phyloP scores from a whole-genome alignment of 2,113 vertebrate species.

The Nothobranchius furzeri region DNA sequence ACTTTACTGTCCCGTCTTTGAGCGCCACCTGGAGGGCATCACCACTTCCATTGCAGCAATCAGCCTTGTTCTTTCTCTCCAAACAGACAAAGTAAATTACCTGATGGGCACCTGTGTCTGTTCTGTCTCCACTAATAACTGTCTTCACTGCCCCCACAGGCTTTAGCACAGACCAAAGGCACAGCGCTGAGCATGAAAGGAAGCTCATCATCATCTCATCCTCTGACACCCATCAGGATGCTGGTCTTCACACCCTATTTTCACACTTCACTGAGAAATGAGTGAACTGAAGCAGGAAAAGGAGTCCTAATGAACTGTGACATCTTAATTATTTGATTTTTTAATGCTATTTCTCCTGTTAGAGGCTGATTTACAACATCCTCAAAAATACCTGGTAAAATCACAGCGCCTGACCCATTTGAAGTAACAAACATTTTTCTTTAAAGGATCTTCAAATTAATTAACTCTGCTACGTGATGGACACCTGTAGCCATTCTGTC shows the following conservation, averaged over 20 bases:
- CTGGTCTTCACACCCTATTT: slow-evolving; percentile 93
- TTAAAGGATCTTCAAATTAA: no score
- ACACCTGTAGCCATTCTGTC: no score
- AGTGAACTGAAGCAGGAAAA: slow-evolving; percentile 68
- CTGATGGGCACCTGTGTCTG: slow-evolving; percentile 31
- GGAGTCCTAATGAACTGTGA: neutral
- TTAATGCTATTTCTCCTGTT: neutral
- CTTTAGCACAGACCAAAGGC: slow-evolving; percentile 89
- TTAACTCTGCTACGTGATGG: no score
- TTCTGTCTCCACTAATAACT: slow-evolving; percentile 45
- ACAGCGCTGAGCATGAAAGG: slow-evolving; percentile 91
- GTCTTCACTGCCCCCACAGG: slow-evolving; percentile 74
- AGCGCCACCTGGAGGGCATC: slow-evolving; percentile 29
- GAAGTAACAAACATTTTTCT: no score
- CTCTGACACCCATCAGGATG: slow-evolving; percentile 92
- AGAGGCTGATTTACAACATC: no score
- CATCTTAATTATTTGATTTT: neutral
- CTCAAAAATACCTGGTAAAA: no score
- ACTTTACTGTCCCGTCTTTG: no score
- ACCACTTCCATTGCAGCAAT: slow-evolving; percentile 24
- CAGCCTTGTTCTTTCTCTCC: no score
- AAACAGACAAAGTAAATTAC: slow-evolving; percentile 35
- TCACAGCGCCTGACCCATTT: no score
- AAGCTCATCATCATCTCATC: slow-evolving; percentile 86
- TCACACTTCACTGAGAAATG: slow-evolving; percentile 91